Evolutionary conservation across 2,888 invertebrate species (phyloP).

Genomic region (Alloplasta piceator): DNA sequence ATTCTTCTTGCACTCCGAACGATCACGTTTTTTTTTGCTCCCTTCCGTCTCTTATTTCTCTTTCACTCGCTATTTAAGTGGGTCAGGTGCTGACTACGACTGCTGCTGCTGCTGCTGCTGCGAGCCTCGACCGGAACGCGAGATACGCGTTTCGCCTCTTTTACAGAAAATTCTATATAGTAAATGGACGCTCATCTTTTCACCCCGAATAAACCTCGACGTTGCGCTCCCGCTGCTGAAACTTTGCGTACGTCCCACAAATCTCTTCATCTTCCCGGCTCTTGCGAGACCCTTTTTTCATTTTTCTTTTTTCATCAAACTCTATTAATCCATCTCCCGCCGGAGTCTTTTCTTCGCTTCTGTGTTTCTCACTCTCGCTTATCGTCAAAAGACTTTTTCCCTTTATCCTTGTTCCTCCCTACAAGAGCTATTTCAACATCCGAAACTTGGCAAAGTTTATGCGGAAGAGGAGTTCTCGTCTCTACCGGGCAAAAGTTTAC

Average conservation of each 20-base stretch:
- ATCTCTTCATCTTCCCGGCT: slow-evolving; percentile 30
- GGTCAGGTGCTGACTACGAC: slow-evolving; percentile 19
- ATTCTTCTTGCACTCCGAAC: slow-evolving; percentile 2
- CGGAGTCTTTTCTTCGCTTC: slow-evolving; percentile 1
- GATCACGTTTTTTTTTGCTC: not conserved
- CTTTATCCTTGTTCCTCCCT: not conserved
- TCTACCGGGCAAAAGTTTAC: slow-evolving; percentile 29
- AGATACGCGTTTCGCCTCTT: slow-evolving; percentile 21
- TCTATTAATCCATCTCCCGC: slow-evolving; percentile 38
- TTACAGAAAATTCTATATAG: slow-evolving; percentile 19
- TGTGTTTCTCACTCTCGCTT: slow-evolving; percentile 12
- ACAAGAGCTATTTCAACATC: slow-evolving; percentile 35
- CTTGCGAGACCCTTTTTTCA: not conserved
- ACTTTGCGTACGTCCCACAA: slow-evolving; percentile 36
- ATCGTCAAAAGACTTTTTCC: slow-evolving; percentile 4
- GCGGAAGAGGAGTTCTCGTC: slow-evolving; percentile 27
- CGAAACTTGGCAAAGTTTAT: slow-evolving; percentile 23
- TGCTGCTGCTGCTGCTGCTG: no score
- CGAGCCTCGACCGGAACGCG: not conserved
- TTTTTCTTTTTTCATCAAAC: slow-evolving; percentile 38
- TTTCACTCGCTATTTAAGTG: slow-evolving; percentile 16
- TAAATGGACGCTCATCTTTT: slow-evolving; percentile 13
- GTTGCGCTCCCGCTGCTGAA: slow-evolving; percentile 1
- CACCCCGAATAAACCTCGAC: not conserved
- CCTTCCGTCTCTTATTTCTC: not conserved